A percentile compares a stretch with the other conserved stretches of the same genome.
phyloP scores from a whole-genome alignment of 2,888 invertebrate genomes.

The Bugula neritina region DNA sequence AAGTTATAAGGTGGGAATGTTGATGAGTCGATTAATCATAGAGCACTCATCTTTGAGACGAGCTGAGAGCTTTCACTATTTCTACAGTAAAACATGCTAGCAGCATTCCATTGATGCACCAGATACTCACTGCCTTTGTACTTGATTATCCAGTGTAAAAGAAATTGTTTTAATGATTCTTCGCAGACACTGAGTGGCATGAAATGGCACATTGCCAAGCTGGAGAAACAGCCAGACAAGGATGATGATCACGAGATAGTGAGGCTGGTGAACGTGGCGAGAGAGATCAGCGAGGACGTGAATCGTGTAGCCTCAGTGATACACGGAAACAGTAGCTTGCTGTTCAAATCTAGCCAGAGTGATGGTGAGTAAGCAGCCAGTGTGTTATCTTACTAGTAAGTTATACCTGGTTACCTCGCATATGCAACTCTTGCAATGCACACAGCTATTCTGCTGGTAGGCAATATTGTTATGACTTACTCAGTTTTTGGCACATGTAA shows the following conservation, averaged over 20 bases:
- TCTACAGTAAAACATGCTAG: too few relatives aligned
- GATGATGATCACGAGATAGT: slow-evolving; percentile 72
- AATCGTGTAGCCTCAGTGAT: slow-evolving; percentile 83
- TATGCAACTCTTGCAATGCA: too few relatives aligned
- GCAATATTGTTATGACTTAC: too few relatives aligned
- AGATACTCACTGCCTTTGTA: slow-evolving; percentile 31
- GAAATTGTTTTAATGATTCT: slow-evolving; percentile 30
- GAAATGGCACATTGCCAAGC: slow-evolving; percentile 28
- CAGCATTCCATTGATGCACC: not conserved
- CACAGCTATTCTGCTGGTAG: too few relatives aligned
- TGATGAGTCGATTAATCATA: too few relatives aligned
- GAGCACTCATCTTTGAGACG: too few relatives aligned
- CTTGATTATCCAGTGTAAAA: slow-evolving; percentile 36
- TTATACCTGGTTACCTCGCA: too few relatives aligned
- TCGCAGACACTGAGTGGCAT: slow-evolving; percentile 17
- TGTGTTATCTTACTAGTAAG: too few relatives aligned
- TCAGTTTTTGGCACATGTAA: too few relatives aligned
- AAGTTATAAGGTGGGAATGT: too few relatives aligned
- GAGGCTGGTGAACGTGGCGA: slow-evolving; percentile 77
- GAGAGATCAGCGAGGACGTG: slow-evolving; percentile 81
- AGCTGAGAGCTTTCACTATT: too few relatives aligned
- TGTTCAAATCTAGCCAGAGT: slow-evolving; percentile 35
- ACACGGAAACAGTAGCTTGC: slow-evolving; percentile 56
- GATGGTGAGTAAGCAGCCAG: not conserved
- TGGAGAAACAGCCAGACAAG: slow-evolving; percentile 49